Evolutionary conservation across 2,888 invertebrate genomes (phyloP), one percentile per base, ranked within the genome.

Genomic region (Eristalis arbustorum): DNA sequence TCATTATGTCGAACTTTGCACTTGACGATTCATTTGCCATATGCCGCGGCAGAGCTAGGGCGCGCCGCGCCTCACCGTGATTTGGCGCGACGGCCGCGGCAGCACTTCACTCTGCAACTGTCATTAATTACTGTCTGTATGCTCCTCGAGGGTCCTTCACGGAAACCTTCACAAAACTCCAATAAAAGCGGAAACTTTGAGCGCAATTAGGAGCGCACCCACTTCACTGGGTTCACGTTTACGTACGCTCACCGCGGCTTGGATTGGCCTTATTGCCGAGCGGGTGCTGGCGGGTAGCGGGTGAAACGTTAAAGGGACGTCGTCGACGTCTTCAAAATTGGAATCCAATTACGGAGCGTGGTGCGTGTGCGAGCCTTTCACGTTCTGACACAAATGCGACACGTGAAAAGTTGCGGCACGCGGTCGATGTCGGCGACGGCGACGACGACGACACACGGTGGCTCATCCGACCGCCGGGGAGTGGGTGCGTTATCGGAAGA

Each of bases 81-180:
- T 74, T 83, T 87, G 71, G 69, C 22, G 63, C 37, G 64, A 59
- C 68, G 68, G 23, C 64, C 11, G 40, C 68, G 68, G 23, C 64
- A 14, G 40, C 73, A 56, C 67, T 88, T 63, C 68, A 76, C 74
- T 74, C 78, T 90, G 91, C 91, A 91, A 92, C 92, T 92, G 92
- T 92, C 92, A 92, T 92, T 92, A 92, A 92, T 92, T 92, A 92
- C 90, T 91, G 92, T 92, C 92, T 91, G 90, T 79, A 63, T 67
- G 74, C 74, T 67, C 74, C 67, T 79, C 72, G 61, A 83, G 83
- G 74, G 87, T 84, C 79, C 87, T 88, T 88, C 49, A 82, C 8
- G 40, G 1, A 69, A 31, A 31, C 79, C 87, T 88, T 88, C 49
- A 82, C 8, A 42, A 64, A 72, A 76, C 49, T 49, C 72, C 25